These are phyloP conservation scores for Pseudorasbora parva DNA, from an alignment of 2,113 vertebrate genomes.

Conservation along the genomic window DNA sequence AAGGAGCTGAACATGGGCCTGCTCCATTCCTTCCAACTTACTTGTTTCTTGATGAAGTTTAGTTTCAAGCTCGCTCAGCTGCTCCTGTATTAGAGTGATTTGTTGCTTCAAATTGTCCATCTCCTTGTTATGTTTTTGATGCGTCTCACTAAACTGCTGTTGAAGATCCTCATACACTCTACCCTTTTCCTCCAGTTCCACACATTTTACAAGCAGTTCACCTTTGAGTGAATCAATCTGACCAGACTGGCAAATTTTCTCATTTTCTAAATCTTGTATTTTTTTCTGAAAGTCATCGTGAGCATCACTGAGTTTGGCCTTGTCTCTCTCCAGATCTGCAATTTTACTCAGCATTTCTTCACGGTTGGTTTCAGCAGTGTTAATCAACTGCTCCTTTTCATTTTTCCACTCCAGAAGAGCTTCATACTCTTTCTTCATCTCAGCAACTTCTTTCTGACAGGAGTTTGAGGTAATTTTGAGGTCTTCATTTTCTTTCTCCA, in stretches of 20 bases:
- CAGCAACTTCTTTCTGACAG: conserved; percentile 78
- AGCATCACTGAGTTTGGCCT: conserved; percentile 68
- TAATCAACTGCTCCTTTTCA: conserved; percentile 78
- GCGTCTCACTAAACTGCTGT: conserved; percentile 67
- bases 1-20: conserved; percentile 69
- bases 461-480: conserved; percentile 70
- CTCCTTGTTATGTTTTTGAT: conserved; percentile 83
- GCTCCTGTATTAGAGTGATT: conserved; percentile 69
- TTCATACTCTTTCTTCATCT: conserved; percentile 74
- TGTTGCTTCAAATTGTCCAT: conserved; percentile 79
- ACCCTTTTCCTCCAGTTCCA: conserved; percentile 78
- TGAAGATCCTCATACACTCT: conserved; percentile 75
- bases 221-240: conserved; percentile 78
- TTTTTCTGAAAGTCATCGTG: conserved; percentile 56
- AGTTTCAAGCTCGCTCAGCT: conserved; percentile 75
- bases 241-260: conserved; percentile 71
- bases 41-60: conserved; percentile 72
- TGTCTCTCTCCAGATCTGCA: conserved; percentile 74
- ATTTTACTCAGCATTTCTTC: conserved; percentile 75
- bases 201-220: conserved; percentile 75
- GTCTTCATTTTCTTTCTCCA: conserved; percentile 75
- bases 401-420: conserved; percentile 81
- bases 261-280: conserved; percentile 71
- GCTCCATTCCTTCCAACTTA: conserved; percentile 74
- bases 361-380: conserved; percentile 76